Base-by-base conservation (phyloP, 30 jellyfish, hydroid and myxozoan species). In the Nemopilema nomurai region DNA sequence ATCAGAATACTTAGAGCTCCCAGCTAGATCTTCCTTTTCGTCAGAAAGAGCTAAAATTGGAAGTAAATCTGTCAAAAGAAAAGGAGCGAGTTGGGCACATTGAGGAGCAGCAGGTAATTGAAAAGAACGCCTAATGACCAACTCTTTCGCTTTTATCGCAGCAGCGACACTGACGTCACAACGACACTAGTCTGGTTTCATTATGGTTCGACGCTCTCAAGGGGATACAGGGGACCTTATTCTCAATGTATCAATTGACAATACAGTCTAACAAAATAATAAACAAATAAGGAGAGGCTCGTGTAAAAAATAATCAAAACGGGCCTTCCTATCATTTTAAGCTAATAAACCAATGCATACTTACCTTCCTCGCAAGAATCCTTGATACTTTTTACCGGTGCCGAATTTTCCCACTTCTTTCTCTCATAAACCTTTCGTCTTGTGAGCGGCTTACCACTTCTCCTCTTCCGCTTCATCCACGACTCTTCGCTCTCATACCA, bases 401-500 rank as follows among this genome's bases (percentile, higher is more conserved):
- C 69, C 8, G 88, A 78, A 17, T 64, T 8, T 24, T 78, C 88
- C 88, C 88, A 78, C 20, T 66, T 63, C 72, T 33, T 78, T 25
- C 88, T 67, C 16, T 30, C 33, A 7, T 16, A 28, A 3, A 0
- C 17, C 17, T 78, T 78, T 51, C 67, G 75, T 28, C 23, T n/a
- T 57, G 64, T 0, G 22, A 6, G n/a, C 9, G 28, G 49, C 29
- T 29, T 24, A 1, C 32, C 18, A 8, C n/a, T 29, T 49, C 72
- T 64, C 88, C 29, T 31, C 27, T 78, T 78, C 20, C 88, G 77
- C 8, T 78, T 64, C 29, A 30, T 78, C 88, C 79, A 62, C 86
- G 79, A 24, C 21, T 69, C 77, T 22, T 71, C 87, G 21, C 82
- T 26, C 53, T 69, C 79, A 41, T 73, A 22, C 87, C 96, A 67